phyloP scores from a whole-genome alignment of 2,113 vertebrate species.

The Rhabdornis inornatus region DNA sequence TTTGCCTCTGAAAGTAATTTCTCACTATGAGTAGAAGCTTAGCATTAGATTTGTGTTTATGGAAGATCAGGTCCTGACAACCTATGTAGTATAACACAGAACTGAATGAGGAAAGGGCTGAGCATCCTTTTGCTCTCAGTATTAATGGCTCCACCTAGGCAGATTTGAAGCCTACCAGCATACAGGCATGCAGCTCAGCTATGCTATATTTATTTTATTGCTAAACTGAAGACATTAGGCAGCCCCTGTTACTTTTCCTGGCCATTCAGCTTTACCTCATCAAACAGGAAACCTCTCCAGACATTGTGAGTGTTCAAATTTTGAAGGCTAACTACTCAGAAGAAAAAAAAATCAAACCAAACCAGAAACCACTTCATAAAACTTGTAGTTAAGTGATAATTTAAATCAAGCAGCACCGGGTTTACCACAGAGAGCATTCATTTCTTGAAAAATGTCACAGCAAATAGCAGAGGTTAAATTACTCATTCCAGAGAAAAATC shows the following conservation, averaged over 20 bases:
- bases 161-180: not conserved
- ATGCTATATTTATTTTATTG: not conserved
- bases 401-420: not conserved
- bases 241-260: not conserved
- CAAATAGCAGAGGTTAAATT: conserved; percentile 27
- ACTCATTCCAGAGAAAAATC: conserved; percentile 15
- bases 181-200: not conserved
- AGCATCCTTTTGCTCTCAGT: not conserved
- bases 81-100: not conserved
- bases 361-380: not conserved
- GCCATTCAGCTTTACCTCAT: not conserved
- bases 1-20: not conserved
- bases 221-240: not conserved
- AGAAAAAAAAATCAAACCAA: not conserved
- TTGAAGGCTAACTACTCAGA: not conserved
- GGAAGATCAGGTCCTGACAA: not conserved
- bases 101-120: not conserved
- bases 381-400: not conserved
- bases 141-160: not conserved
- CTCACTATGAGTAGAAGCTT: not conserved
- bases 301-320: not conserved
- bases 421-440: not conserved
- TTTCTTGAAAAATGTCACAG: conserved; percentile 5
- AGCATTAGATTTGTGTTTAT: not conserved
- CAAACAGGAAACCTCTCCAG: not conserved